Evolutionary conservation across 37 sponge, comb jelly and placozoan species (phyloP).

Genomic region (Eunapius fragilis): DNA sequence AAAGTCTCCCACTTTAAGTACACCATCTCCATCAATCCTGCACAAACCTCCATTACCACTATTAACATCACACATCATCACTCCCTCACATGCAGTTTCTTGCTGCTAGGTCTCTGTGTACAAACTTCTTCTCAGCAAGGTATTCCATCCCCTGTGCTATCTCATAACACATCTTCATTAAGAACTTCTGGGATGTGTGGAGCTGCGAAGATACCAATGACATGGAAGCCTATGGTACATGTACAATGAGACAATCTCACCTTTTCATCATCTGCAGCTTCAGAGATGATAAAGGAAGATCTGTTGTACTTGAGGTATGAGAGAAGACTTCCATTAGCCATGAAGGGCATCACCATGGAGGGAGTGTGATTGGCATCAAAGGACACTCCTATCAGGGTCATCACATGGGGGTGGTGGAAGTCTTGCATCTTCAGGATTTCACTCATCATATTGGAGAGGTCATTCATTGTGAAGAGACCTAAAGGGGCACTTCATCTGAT

Average conservation of each 20-base stretch:
- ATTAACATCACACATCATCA: too few relatives aligned
- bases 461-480: slow-evolving; percentile 25
- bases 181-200: too few relatives aligned
- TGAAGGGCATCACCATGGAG: slow-evolving; percentile 39
- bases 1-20: not conserved
- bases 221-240: too few relatives aligned
- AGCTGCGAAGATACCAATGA: too few relatives aligned
- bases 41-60: not conserved
- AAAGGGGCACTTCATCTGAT: too few relatives aligned
- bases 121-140: too few relatives aligned
- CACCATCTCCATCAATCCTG: slow-evolving; percentile 1
- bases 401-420: slow-evolving; percentile 42
- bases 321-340: slow-evolving; percentile 56
- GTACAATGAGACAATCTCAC: too few relatives aligned
- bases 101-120: too few relatives aligned
- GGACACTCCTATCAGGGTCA: slow-evolving; percentile 49
- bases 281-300: not conserved
- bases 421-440: slow-evolving; percentile 41
- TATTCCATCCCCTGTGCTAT: too few relatives aligned
- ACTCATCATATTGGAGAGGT: slow-evolving; percentile 15
- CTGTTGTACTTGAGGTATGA: slow-evolving; percentile 40
- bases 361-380: slow-evolving; percentile 5
- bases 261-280: not conserved
- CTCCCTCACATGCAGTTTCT: too few relatives aligned
- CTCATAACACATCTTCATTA: too few relatives aligned